Conservation (phyloP, 1,140 invertebrate genomes). For the Drosophila repleta region DNA sequence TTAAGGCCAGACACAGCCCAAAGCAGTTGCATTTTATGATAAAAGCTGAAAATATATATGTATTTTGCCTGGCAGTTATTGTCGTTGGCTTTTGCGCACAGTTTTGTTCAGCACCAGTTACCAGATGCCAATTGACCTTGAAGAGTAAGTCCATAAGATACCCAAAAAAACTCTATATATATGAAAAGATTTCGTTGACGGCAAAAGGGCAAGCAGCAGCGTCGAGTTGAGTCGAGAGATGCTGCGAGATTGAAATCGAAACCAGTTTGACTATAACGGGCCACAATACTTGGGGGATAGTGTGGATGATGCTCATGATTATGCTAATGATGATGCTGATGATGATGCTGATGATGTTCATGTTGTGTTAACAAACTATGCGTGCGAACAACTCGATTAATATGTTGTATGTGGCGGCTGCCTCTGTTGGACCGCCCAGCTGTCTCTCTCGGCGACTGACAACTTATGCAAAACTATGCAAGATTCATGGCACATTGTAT, state of each 20-base stretch:
- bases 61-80: conserved; percentile 37
- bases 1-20: conserved; percentile 66
- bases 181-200: conserved; percentile 28
- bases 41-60: conserved; percentile 14
- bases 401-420: conserved; percentile 38
- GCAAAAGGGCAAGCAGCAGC: conserved; percentile 44
- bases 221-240: conserved; percentile 1
- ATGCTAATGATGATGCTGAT: conserved; percentile 30
- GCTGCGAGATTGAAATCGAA: conserved; percentile 32
- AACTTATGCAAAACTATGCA: conserved; percentile 65
- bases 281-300: conserved; percentile 14
- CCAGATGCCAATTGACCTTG: conserved; percentile 64
- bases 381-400: conserved; percentile 77
- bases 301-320: conserved; percentile 23
- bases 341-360: conserved; percentile 8
- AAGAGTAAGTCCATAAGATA: conserved; percentile 42
- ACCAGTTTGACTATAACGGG: conserved; percentile 50
- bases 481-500: conserved; percentile 70
- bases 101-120: conserved; percentile 33
- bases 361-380: conserved; percentile 64
- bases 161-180: conserved; percentile 5
- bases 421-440: conserved; percentile 35
- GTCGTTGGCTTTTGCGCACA: conserved; percentile 28
- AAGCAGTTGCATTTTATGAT: conserved; percentile 67
- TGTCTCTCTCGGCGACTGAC: conserved; percentile 31